A percentile compares a stretch with the other conserved stretches of the same genome.
These are phyloP conservation scores for Tachyglossus aculeatus DNA, from an alignment of 2,797 vertebrate genomes.

Conservation along the genomic window DNA sequence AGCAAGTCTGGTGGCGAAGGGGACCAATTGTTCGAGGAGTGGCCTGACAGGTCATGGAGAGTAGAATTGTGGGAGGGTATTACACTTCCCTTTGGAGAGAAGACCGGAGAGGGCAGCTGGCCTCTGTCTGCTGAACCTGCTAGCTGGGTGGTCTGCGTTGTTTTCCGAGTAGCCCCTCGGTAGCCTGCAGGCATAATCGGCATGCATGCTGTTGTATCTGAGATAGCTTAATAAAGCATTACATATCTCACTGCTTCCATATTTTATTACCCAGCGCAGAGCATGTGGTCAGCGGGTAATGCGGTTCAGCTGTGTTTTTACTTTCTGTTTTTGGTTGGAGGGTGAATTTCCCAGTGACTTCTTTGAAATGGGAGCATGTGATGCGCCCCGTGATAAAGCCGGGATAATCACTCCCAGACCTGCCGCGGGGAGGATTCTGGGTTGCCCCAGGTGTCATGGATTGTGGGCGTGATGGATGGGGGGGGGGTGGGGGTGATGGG, in stretches of 20 bases:
- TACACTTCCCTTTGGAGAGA: too few species aligned
- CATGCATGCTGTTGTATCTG: constrained; percentile 87
- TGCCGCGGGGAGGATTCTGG: constrained; percentile 77
- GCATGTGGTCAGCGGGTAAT: constrained; percentile 95
- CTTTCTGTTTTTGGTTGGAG: constrained; percentile 83
- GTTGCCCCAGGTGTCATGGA: constrained; percentile 81
- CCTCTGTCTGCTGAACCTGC: too few species aligned
- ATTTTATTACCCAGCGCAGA: constrained; percentile 88
- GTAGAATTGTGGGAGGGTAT: neutral
- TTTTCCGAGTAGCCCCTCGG: constrained; percentile 90
- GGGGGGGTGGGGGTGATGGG: constrained; percentile 39
- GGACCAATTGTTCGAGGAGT: too few species aligned
- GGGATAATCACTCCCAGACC: constrained; percentile 83
- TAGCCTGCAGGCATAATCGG: constrained; percentile 91
- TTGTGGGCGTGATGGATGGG: constrained; percentile 53
- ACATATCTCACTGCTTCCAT: constrained; percentile 94
- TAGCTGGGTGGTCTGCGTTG: constrained; percentile 93
- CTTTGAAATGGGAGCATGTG: constrained; percentile 86
- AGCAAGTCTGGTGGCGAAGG: too few species aligned
- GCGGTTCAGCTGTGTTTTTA: constrained; percentile 97
- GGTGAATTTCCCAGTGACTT: constrained; percentile 80
- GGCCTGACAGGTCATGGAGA: neutral
- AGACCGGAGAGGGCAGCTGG: neutral
- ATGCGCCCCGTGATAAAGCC: constrained; percentile 84
- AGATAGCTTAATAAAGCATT: constrained; percentile 98